Percentiles rank a stretch among this genome's conserved stretches.
phyloP scores from a whole-genome alignment of 2,113 vertebrate species.

The Mus pahari region DNA sequence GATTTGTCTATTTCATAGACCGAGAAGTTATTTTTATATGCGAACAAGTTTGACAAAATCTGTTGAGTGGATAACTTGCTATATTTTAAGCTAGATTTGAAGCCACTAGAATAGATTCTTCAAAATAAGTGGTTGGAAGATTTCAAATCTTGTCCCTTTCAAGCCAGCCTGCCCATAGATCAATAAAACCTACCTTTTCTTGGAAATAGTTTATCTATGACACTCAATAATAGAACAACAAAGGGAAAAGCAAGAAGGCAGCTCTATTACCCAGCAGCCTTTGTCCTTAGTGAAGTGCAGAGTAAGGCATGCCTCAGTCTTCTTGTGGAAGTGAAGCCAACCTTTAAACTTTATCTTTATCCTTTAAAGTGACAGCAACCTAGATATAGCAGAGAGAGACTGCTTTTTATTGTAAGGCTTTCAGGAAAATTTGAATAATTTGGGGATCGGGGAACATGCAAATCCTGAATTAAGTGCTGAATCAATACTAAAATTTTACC shows the following conservation, averaged over 20 bases:
- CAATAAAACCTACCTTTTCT: constrained; percentile 38
- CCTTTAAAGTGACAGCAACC: neutral
- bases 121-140: constrained; percentile 41
- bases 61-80: constrained; percentile 52
- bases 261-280: neutral
- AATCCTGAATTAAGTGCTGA: neutral
- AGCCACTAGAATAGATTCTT: constrained; percentile 37
- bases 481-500: neutral
- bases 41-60: constrained; percentile 55
- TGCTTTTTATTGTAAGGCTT: neutral
- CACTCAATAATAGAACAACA: neutral
- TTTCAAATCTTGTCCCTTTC: constrained; percentile 55
- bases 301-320: neutral
- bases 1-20: constrained; percentile 28
- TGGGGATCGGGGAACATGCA: neutral
- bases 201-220: constrained; percentile 27
- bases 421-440: neutral
- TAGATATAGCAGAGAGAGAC: no score
- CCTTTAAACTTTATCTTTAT: neutral
- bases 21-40: constrained; percentile 59
- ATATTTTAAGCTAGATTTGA: constrained; percentile 63
- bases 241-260: neutral
- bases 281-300: neutral
- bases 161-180: neutral
- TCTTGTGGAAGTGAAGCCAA: neutral